Conservation (phyloP, 2,888 invertebrate genomes). For the Sinopyrophorus schimmeli region DNA sequence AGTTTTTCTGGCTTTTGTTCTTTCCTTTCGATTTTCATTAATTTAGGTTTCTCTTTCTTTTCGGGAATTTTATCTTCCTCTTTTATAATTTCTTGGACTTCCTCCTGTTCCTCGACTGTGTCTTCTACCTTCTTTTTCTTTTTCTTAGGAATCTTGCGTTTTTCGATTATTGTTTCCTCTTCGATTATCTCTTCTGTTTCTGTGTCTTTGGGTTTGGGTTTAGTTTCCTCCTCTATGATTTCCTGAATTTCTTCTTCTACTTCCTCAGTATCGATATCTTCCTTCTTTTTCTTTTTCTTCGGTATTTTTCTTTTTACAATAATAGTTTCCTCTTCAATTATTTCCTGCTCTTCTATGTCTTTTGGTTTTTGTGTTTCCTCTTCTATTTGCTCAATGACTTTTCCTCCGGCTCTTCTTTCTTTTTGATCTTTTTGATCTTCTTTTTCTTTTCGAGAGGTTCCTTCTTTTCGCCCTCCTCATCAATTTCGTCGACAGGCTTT, state of each 20-base stretch:
- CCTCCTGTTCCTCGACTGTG: not conserved
- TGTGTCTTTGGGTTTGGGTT: conserved; percentile 3
- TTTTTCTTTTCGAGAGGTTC: conserved; percentile 27
- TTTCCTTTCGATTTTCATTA: conserved; percentile 21
- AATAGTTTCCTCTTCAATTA: conserved; percentile 29
- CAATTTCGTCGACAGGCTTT: conserved; percentile 26
- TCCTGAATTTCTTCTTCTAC: conserved; percentile 47
- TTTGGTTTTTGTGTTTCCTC: conserved; percentile 42
- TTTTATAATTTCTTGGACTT: conserved; percentile 19
- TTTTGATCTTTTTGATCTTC: conserved; percentile 22
- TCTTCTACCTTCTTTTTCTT: conserved; percentile 12
- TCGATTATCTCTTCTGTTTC: conserved; percentile 44
- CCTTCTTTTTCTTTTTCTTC: conserved; percentile 31
- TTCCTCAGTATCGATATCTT: conserved; percentile 34
- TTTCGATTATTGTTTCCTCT: conserved; percentile 51
- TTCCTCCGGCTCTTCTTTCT: conserved; percentile 25
- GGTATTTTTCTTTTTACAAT: conserved; percentile 2
- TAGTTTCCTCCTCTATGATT: conserved; percentile 43
- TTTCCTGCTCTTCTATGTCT: conserved; percentile 37
- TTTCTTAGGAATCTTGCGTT: too few species aligned
- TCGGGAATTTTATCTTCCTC: conserved; percentile 33
- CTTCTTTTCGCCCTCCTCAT: conserved; percentile 10
- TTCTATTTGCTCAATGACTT: conserved; percentile 31
- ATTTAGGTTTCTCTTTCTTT: conserved; percentile 11
- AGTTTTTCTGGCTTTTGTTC: conserved; percentile 57